phyloP scores from a whole-genome alignment of 2,888 invertebrate genomes.

The Nephrotoma flavescens region DNA sequence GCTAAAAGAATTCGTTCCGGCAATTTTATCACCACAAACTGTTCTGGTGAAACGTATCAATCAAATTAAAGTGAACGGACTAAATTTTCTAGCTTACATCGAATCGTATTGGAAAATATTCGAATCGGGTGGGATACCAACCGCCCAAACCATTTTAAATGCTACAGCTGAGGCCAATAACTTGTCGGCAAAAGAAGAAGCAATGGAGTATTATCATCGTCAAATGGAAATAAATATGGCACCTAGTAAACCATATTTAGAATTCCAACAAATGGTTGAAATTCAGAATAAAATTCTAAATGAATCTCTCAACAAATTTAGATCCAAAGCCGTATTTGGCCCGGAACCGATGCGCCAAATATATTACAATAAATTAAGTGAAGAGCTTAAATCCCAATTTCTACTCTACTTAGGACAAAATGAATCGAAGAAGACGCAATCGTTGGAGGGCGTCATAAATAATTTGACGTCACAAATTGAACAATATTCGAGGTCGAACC shows the following conservation, averaged over 20 bases:
- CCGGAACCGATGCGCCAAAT: neutral
- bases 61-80: neutral
- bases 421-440: neutral
- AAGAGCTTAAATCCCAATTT: neutral
- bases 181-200: slow-evolving; percentile 8
- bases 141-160: slow-evolving; percentile 5
- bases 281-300: neutral
- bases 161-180: slow-evolving; percentile 7
- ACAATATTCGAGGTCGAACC: neutral
- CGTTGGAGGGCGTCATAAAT: neutral
- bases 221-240: neutral
- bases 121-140: slow-evolving; percentile 3
- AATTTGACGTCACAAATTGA: neutral
- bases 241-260: neutral
- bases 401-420: neutral
- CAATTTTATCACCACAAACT: slow-evolving; percentile 3
- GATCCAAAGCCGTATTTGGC: neutral
- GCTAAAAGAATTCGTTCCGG: neutral
- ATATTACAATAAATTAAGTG: neutral
- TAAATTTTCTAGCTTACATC: slow-evolving; percentile 1
- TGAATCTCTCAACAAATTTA: neutral
- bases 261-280: neutral
- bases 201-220: neutral
- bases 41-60: slow-evolving; percentile 2
- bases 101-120: slow-evolving; percentile 6